Evolutionary conservation across 2,888 invertebrate genomes (phyloP), one percentile per base, ranked within the genome.

Genomic region (Diaphora mendica): DNA sequence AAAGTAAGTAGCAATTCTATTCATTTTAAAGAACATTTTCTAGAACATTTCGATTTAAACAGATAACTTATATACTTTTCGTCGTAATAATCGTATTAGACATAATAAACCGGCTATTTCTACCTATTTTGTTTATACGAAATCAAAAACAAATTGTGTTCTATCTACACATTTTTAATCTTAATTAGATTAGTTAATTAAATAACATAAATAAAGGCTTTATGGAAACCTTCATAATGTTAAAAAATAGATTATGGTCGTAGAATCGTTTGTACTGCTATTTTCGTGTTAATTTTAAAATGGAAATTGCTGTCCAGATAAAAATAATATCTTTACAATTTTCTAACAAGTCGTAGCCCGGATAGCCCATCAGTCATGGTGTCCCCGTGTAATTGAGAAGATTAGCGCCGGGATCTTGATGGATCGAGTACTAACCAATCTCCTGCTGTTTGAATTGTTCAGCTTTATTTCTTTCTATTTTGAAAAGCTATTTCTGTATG

Each of bases 321-420:
- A 20, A 62, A 62, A 26, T 13, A 15, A 59, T 59, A 30, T 15
- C 15, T 55, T 55, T 30, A 62, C 13, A 62, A 26, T 62, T 62
- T 62, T 62, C 55, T 71, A 68, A 70, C 75, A 74, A 75, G 74
- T 75, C 71, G 71, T 64, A 65, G 73, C 66, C 74, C 26, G 51
- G 68, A 68, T 71, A 70, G 71, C 64, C 73, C 74, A 85, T 85
- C 85, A 77, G 79, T 82, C 85, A 79, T 75, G 77, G 77, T 76
- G 82, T 78, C 84, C 70, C 75, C 64, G 15, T 71, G 79, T 83
- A 82, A 83, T 84, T 79, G 83, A 79, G 77, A 39, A 65, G 74
- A 83, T 71, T 64, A 67, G 71, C 67, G 11, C 67, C 48, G 70
- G 15, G 30, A 62, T 62, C 30, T 62, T 83, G 83, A 84, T 84